A percentile compares a stretch with the other conserved stretches of the same genome.
Conservation (phyloP, 1,140 invertebrate genomes). For the Oncopodura yosiiana region DNA sequence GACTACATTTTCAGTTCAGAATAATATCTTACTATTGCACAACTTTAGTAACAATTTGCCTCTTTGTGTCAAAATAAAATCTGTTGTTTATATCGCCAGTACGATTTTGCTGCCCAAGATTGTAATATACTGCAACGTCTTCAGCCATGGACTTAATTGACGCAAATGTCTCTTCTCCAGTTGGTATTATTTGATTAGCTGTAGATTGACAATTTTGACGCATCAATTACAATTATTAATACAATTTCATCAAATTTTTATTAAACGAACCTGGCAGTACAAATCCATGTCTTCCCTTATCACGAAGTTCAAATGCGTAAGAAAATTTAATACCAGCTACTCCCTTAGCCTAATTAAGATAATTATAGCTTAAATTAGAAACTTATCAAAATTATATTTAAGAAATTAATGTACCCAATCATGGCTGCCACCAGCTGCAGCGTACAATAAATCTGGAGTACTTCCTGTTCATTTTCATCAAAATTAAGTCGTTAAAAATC, state of each 20-base stretch:
- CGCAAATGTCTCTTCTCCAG: slow-evolving; percentile 32
- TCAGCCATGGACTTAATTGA: slow-evolving; percentile 32
- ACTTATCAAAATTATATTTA: not conserved
- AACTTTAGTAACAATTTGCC: too few species aligned
- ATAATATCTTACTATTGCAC: too few species aligned
- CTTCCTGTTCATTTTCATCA: not conserved
- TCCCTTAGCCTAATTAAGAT: too few species aligned
- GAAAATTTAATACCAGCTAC: slow-evolving; percentile 38
- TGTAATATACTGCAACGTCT: slow-evolving; percentile 23
- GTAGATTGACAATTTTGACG: slow-evolving; percentile 24
- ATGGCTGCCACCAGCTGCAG: slow-evolving; percentile 24
- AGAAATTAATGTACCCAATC: slow-evolving; percentile 22
- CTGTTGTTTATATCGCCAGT: too few species aligned
- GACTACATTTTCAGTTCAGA: too few species aligned
- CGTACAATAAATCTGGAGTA: not conserved
- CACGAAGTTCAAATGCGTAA: slow-evolving; percentile 33
- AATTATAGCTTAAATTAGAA: too few species aligned
- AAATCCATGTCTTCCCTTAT: slow-evolving; percentile 18
- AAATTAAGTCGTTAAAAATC: not conserved
- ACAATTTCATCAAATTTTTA: not conserved
- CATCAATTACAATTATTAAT: not conserved
- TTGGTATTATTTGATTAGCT: slow-evolving; percentile 26
- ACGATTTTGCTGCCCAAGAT: too few species aligned
- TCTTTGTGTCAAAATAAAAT: too few species aligned
- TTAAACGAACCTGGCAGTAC: slow-evolving; percentile 38